These are phyloP conservation scores for Anniella stebbinsi DNA, from an alignment of 2,797 vertebrate genomes.

Conservation along the genomic window DNA sequence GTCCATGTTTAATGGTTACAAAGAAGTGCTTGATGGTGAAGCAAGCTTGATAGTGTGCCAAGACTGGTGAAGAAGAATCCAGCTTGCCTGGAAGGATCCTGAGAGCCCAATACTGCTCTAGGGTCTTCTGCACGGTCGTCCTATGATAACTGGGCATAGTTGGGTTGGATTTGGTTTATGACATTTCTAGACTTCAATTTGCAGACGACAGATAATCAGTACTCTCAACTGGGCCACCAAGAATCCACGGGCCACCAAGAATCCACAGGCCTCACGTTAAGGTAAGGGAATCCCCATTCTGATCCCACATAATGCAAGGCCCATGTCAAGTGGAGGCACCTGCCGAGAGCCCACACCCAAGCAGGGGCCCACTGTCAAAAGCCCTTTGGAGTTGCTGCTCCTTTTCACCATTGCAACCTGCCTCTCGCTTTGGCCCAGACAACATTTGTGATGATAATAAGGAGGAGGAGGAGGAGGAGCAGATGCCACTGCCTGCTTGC, in stretches of 20 bases:
- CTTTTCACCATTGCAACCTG: too few species aligned
- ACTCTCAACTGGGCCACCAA: neutral
- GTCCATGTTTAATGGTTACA: neutral
- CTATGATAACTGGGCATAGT: neutral
- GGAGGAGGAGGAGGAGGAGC: too few species aligned
- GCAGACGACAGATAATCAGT: neutral
- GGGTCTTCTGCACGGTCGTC: neutral
- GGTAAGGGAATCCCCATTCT: neutral
- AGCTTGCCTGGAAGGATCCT: neutral
- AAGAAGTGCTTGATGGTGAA: slow-evolving; percentile 39
- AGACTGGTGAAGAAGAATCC: neutral
- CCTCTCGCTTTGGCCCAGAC: too few species aligned
- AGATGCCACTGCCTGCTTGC: too few species aligned
- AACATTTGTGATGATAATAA: neutral
- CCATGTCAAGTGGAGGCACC: too few species aligned
- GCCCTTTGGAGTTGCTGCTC: too few species aligned
- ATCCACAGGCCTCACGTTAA: neutral
- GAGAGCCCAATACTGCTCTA: neutral
- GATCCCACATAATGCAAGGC: too few species aligned
- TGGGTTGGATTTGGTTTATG: neutral
- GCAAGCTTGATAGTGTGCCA: slow-evolving; percentile 1
- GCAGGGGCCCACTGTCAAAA: too few species aligned
- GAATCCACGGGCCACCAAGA: neutral
- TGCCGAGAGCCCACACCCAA: too few species aligned
- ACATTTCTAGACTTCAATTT: neutral